Conservation (phyloP, 2,797 vertebrate species). For the Pelodytes ibericus region DNA sequence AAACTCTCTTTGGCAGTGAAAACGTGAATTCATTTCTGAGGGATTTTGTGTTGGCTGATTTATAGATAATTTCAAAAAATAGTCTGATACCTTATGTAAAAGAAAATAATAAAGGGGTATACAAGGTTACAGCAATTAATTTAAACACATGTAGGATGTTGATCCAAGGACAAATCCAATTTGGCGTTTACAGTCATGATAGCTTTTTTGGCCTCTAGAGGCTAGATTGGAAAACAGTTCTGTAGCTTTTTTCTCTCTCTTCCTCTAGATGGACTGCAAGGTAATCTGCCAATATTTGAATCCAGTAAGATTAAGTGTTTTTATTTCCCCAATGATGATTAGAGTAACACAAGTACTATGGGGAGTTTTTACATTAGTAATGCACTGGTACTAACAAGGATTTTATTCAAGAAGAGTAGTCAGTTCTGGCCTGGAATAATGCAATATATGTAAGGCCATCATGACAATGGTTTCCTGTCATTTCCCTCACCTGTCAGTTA, state of each 20-base stretch:
- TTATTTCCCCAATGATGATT: no score
- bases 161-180: conserved; percentile 10
- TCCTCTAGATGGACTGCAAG: not conserved
- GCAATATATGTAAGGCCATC: no score
- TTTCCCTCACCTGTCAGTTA: no score
- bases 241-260: not conserved
- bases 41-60: not conserved
- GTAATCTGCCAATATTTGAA: not conserved
- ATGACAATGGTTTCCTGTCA: no score
- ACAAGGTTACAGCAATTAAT: not conserved
- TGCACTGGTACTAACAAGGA: no score
- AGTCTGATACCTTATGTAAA: not conserved
- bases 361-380: no score
- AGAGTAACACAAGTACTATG: no score
- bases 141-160: not conserved
- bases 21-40: not conserved
- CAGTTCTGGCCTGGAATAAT: no score
- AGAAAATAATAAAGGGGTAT: not conserved
- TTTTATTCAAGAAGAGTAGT: no score
- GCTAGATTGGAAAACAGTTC: not conserved
- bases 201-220: not conserved
- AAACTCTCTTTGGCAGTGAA: not conserved
- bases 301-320: no score
- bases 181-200: not conserved
- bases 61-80: not conserved